Evolutionary conservation across 2,113 vertebrate species (phyloP).

Genomic region (Tautogolabrus adspersus): DNA sequence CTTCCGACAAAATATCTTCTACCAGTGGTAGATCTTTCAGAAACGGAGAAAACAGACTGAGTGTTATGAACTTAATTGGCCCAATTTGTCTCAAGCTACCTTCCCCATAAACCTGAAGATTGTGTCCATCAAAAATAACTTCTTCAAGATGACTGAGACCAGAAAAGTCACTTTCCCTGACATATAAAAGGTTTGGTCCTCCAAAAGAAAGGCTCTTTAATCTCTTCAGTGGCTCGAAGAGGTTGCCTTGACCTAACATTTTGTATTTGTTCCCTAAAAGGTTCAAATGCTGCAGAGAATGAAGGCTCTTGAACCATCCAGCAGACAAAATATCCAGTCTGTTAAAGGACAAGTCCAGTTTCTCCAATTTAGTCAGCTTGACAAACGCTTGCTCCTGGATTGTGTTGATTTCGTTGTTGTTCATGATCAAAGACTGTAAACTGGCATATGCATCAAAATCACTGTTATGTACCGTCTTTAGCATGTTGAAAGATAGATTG

Average conservation of each 20-base stretch:
- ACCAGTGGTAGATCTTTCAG: conserved; percentile 4
- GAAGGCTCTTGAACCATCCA: conserved; percentile 84
- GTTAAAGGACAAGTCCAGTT: conserved; percentile 87
- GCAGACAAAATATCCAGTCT: conserved; percentile 74
- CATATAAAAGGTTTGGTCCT: conserved; percentile 53
- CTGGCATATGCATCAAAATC: conserved; percentile 78
- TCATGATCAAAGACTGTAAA: conserved; percentile 78
- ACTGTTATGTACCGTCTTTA: conserved; percentile 64
- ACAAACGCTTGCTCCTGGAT: conserved; percentile 81
- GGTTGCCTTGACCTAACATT: conserved; percentile 74
- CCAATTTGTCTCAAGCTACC: conserved; percentile 68
- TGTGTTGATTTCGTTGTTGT: conserved; percentile 71
- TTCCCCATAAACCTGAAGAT: conserved; percentile 71
- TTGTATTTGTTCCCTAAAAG: conserved; percentile 84
- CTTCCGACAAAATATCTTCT: conserved; percentile 71
- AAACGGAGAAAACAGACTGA: conserved; percentile 55
- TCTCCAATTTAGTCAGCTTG: conserved; percentile 77
- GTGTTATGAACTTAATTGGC: conserved; percentile 62
- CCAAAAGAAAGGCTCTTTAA: conserved; percentile 82
- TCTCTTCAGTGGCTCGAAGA: conserved; percentile 79
- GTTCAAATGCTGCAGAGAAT: conserved; percentile 80
- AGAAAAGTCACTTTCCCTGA: conserved; percentile 80
- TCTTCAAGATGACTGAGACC: conserved; percentile 77
- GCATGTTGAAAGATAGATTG: conserved; percentile 83
- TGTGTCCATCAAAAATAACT: conserved; percentile 77